Conservation (phyloP, 2,113 vertebrate species). For the Mastomys natalensis region DNA sequence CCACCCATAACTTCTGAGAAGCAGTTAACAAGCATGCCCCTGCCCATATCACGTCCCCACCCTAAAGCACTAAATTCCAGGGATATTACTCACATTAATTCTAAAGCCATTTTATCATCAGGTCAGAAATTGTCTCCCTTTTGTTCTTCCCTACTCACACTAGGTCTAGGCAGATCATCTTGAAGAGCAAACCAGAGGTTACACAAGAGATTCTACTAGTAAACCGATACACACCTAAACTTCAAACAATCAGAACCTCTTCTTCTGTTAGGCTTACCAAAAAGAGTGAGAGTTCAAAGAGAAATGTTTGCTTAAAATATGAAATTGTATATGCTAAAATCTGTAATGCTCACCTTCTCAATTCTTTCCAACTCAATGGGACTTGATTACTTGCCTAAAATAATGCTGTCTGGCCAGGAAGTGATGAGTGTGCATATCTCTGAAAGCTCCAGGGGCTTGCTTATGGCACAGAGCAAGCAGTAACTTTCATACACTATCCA, state of each 20-base stretch:
- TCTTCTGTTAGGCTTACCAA: neutral
- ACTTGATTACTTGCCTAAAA: neutral
- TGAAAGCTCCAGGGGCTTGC: neutral
- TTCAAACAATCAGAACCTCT: neutral
- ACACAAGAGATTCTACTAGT: neutral
- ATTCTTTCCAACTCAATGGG: neutral
- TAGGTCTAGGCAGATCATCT: neutral
- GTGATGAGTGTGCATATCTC: neutral
- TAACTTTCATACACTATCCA: neutral
- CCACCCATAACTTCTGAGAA: neutral
- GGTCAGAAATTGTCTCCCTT: neutral
- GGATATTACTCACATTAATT: neutral
- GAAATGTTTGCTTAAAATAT: conserved; percentile 11
- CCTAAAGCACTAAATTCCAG: neutral
- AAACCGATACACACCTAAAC: neutral
- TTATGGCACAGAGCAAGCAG: neutral
- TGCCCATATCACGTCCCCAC: neutral
- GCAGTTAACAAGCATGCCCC: neutral
- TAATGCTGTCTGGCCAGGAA: neutral
- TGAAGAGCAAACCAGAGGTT: conserved; percentile 41
- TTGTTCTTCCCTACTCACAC: neutral
- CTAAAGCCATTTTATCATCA: neutral
- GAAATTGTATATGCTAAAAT: conserved; percentile 6
- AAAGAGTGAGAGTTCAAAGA: neutral
- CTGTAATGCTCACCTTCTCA: neutral